A percentile compares a stretch with the other conserved stretches of the same genome.
These are phyloP conservation scores for Rhinella marina DNA, from an alignment of 2,797 vertebrate species.

Conservation along the genomic window DNA sequence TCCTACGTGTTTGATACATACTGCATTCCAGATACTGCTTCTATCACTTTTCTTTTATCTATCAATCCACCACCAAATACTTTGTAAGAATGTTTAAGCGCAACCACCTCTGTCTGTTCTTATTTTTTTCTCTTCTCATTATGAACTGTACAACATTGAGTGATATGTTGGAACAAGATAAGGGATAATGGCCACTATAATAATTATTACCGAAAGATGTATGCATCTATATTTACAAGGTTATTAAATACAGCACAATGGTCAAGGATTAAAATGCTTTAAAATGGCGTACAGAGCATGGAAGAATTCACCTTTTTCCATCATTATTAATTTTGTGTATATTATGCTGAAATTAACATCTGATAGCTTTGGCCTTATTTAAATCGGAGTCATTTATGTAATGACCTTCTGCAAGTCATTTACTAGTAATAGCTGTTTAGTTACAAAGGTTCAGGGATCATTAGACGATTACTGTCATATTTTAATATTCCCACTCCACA, in stretches of 20 bases:
- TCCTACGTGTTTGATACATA: no score
- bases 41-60: no score
- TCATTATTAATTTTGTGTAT: constrained; percentile 28
- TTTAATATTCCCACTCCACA: background rate
- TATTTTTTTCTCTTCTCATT: no score
- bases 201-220: no score
- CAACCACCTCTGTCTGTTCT: no score
- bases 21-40: no score
- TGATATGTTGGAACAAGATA: no score
- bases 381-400: constrained; percentile 30
- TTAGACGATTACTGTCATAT: background rate
- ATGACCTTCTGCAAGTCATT: constrained; percentile 41
- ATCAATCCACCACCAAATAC: no score
- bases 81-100: no score
- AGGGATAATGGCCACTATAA: no score
- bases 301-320: background rate
- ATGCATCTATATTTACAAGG: no score
- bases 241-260: background rate
- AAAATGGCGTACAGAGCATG: background rate
- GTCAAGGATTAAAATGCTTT: background rate
- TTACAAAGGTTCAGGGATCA: constrained; percentile 9
- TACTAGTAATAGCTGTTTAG: constrained; percentile 27
- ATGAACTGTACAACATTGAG: no score
- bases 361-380: constrained; percentile 29
- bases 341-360: constrained; percentile 20